Evolutionary conservation across 2,888 invertebrate genomes (phyloP).

Genomic region (Pseudococcus longispinus): DNA sequence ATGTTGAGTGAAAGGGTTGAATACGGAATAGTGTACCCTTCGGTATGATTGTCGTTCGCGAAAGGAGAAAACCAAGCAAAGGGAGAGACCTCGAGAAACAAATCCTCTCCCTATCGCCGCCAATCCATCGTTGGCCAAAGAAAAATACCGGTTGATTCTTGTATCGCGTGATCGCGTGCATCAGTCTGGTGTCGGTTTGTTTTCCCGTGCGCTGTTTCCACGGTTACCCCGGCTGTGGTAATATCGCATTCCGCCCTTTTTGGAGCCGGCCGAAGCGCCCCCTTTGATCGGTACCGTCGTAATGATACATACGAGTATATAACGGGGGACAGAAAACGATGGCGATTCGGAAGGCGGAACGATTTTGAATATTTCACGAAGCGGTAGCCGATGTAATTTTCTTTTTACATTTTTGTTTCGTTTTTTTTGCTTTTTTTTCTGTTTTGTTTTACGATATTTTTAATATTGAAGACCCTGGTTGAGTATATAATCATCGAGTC

Average conservation of each 20-base stretch:
- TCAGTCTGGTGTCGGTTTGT: constrained; percentile 43
- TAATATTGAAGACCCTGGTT: constrained; percentile 29
- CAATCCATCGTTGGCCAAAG: not conserved
- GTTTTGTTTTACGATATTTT: constrained; percentile 39
- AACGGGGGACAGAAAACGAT: constrained; percentile 46
- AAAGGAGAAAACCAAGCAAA: not conserved
- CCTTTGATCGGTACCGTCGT: constrained; percentile 20
- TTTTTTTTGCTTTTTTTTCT: constrained; percentile 30
- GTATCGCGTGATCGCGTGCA: constrained; percentile 54
- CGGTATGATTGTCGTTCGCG: not conserved
- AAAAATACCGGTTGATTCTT: constrained; percentile 53
- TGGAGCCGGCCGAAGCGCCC: constrained; percentile 45
- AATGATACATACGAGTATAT: not conserved
- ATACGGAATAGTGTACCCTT: not conserved
- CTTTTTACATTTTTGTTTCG: not conserved
- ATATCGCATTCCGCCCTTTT: constrained; percentile 46
- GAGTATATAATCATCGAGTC: not conserved
- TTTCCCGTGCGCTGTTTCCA: constrained; percentile 53
- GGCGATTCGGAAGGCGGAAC: constrained; percentile 49
- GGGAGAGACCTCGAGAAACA: not conserved
- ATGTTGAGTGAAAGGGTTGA: not conserved
- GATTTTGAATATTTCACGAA: constrained; percentile 55
- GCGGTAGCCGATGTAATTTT: constrained; percentile 47
- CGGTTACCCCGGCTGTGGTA: constrained; percentile 48
- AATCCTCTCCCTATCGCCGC: not conserved